Percentiles rank a stretch among this genome's conserved stretches.
These are phyloP conservation scores for Amphiprion ocellaris DNA, from an alignment of 2,113 vertebrate genomes.

Conservation along the genomic window DNA sequence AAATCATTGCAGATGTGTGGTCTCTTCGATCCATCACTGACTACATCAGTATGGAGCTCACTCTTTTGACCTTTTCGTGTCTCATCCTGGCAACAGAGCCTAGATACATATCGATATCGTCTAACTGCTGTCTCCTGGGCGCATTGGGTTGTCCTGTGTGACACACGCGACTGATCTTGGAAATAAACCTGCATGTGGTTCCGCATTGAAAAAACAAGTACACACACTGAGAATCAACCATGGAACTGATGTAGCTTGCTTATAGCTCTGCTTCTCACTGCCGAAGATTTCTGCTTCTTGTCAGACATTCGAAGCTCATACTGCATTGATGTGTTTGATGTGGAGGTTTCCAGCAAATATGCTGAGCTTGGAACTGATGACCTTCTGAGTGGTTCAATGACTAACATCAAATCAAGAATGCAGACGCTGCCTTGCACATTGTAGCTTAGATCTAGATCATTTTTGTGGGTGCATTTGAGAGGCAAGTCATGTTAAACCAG, in stretches of 20 bases:
- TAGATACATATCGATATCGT: slow-evolving; percentile 56
- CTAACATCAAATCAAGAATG: slow-evolving; percentile 7
- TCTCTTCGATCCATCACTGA: slow-evolving; percentile 38
- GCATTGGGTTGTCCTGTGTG: neutral
- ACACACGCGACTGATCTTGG: slow-evolving; percentile 22
- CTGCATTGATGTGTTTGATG: slow-evolving; percentile 13
- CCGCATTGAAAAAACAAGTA: neutral
- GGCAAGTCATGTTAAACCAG: too few species aligned
- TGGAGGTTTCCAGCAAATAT: slow-evolving; percentile 15
- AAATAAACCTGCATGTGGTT: slow-evolving; percentile 31
- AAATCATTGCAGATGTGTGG: slow-evolving; percentile 30
- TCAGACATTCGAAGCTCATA: neutral
- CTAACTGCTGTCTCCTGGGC: slow-evolving; percentile 39
- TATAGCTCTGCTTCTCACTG: neutral
- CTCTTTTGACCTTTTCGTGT: slow-evolving; percentile 71
- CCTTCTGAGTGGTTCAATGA: slow-evolving; percentile 26
- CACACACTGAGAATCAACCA: neutral
- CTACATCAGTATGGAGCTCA: slow-evolving; percentile 66
- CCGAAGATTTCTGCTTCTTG: slow-evolving; percentile 10
- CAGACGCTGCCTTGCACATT: neutral
- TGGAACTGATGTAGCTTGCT: neutral
- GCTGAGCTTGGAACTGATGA: slow-evolving; percentile 23
- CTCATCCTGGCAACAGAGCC: slow-evolving; percentile 27
- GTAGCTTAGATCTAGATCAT: neutral
- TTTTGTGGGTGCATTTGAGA: too few species aligned